Evolutionary conservation across 2,797 vertebrate genomes (phyloP), one percentile per base, ranked within the genome.

Genomic region (Cuculus canorus): DNA sequence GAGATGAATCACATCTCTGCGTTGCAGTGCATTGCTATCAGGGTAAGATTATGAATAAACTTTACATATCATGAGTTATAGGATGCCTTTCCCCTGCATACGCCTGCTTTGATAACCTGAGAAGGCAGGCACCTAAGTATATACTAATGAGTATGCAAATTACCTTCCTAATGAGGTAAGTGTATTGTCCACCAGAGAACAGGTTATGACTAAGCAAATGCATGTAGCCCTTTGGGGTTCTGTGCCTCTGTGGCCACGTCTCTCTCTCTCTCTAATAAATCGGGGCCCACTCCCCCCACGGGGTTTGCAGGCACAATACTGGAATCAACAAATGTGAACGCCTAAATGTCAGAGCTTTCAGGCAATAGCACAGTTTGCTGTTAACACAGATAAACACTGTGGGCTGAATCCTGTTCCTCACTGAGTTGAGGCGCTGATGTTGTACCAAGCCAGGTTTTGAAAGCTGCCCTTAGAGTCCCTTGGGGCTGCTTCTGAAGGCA

Each of bases 401-500:
- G 45, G 39, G 56, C 32, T 45, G 63, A 71, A 33, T 70, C 32
- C 25, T 24, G 4, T 63, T 92, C 35, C 75, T 92, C 27, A 2
- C 10, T 75, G 61, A 78, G 57, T 57, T 0, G 1, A 76, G 43
- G 45, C 47, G 27, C 18, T 25, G 39, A 15, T 65, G 27, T 41
- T 45, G 54, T 72, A 71, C n/a, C 37, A 71, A 61, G 14, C 47
- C 27, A 50, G 72, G 63, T 41, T 94, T 91, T 63, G 66, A 70
- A 88, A 78, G 65, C 54, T 18, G 41, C 53, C 18, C 9, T 78
- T 15, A 16, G 37, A 32, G 25, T 65, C 70, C 27, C 33, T 80
- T 69, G 63, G 39, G 64, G 39, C 71, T 87, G 17, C 71, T 86
- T 91, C 65, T 77, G n/a, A 59, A 77, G 73, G 43, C n/a, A 86